Evolutionary conservation across 2,113 vertebrate species (phyloP), one percentile per base, ranked within the genome.

Genomic region (Willisornis vidua): DNA sequence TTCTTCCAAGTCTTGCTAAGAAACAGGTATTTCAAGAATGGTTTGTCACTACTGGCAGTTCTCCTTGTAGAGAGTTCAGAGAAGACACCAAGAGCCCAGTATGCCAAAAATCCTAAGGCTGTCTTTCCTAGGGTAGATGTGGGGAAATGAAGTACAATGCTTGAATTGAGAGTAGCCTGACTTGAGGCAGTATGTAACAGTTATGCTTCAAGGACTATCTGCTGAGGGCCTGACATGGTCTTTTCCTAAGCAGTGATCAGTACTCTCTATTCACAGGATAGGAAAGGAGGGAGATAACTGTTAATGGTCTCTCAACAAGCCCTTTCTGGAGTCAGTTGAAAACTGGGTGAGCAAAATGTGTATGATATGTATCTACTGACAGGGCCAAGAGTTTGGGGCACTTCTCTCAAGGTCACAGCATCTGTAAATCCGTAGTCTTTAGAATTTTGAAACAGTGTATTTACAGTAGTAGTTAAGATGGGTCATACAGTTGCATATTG

Each of bases 1-100:
- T 54, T 39, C 67, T 90, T 79, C 78, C 7, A 67, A 54, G 26
- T 20, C 57, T 72, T 79, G 62, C 54, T 78, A 58, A 62, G 35
- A 81, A 91, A 78, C 66, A n/a, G 43, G 78, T 92, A 88, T 90
- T 93, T 92, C 86, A 68, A 41, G 75, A 62, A 57, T 76, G 45
- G 10, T 14, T 82, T 67, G 19, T 81, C 55, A 46, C 33, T 71
- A 33, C 6, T 28, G 52, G 10, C 33, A 54, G 29, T 22, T 39
- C 5, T 67, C 33, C 20, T 57, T 37, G 8, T 20, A 51, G 39
- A 37, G n/a, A 84, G 26, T 37, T 81, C 39, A 58, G 49, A 59
- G 58, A 78, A 77, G 58, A 45, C 20, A 68, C 24, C 12, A 52
- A 67, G 5, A 71, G 15, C 3, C 7, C 1, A 2, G 23, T 43